phyloP scores from a whole-genome alignment of 2,113 vertebrate species.

The Corythaixoides concolor region DNA sequence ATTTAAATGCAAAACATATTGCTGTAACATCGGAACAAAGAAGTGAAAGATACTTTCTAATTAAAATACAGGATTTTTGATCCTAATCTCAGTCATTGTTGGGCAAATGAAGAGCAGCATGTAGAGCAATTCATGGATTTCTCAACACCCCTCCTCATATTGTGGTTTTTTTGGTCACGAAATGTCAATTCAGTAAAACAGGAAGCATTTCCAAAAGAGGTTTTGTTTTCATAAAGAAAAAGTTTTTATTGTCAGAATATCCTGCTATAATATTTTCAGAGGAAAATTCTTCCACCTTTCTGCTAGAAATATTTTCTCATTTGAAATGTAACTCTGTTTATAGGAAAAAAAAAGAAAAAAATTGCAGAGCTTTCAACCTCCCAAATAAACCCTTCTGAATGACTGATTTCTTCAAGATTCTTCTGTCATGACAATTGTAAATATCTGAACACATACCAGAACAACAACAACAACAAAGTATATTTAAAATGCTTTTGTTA shows the following conservation, averaged over 20 bases:
- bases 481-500: background rate
- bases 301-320: background rate
- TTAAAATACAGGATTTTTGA: slow-evolving; percentile 36
- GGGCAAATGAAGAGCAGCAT: background rate
- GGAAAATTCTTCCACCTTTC: background rate
- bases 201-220: background rate
- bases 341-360: no score
- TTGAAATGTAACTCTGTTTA: background rate
- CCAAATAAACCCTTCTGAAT: background rate
- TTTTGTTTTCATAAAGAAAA: background rate
- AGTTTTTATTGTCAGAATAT: background rate
- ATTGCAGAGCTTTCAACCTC: background rate
- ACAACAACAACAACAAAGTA: rapidly evolving
- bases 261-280: background rate
- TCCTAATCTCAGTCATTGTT: background rate
- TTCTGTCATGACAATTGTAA: background rate
- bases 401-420: background rate
- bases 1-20: slow-evolving; percentile 52
- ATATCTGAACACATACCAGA: background rate
- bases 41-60: slow-evolving; percentile 36
- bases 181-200: background rate
- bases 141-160: background rate
- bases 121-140: background rate
- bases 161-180: background rate
- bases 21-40: slow-evolving; percentile 22